phyloP scores from a whole-genome alignment of 2,113 vertebrate species.

The Lamprologus ornatipinnis region DNA sequence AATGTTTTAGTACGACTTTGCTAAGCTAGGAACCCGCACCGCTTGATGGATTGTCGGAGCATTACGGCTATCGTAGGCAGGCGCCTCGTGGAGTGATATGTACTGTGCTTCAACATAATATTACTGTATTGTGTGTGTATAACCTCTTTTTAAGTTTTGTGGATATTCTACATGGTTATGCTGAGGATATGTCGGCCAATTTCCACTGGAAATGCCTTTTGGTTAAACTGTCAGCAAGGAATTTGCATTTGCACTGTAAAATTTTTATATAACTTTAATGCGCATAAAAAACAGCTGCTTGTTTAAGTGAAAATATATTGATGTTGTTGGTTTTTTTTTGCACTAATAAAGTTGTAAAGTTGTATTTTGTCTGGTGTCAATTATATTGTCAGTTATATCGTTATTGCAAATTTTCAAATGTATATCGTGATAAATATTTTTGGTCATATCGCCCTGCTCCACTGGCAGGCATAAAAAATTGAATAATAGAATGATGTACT shows the following conservation, averaged over 20 bases:
- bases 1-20: too few relatives aligned
- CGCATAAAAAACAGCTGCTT: too few relatives aligned
- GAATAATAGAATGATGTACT: not conserved
- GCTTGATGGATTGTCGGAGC: rapidly evolving
- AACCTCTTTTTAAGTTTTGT: too few relatives aligned
- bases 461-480: not conserved
- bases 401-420: not conserved
- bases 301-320: too few relatives aligned
- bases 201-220: too few relatives aligned
- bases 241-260: not conserved
- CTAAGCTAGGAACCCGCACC: rapidly evolving
- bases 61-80: too few relatives aligned
- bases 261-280: not conserved
- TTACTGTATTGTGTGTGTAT: rapidly evolving
- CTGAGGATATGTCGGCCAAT: too few relatives aligned
- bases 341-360: not conserved
- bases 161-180: too few relatives aligned
- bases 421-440: not conserved
- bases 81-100: rapidly evolving
- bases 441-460: not conserved
- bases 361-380: not conserved
- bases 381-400: not conserved
- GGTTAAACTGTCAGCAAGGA: too few relatives aligned
- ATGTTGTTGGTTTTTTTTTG: not conserved
- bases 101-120: not conserved